Evolutionary conservation across 2,888 invertebrate species (phyloP), one percentile per base, ranked within the genome.

Genomic region (Drosophila incognita): DNA sequence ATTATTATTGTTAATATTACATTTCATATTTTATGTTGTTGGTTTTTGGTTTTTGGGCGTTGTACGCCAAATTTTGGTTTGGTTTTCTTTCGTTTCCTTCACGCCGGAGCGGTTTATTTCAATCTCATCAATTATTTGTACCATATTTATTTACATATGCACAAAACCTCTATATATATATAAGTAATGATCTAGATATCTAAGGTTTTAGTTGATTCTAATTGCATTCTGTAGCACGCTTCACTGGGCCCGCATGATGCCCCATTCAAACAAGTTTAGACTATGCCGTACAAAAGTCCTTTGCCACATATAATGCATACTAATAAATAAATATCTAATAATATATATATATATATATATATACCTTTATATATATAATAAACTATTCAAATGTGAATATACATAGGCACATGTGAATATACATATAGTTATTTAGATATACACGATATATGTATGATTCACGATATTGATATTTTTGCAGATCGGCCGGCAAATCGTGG

Each of bases 401-500:
- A 15, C 8, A 51, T 31, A 48, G 10, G 8, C 18, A 31, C 27
- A 8, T 59, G 7, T 13, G 31, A 40, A 29, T 53, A 8, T 38
- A 24, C 15, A 10, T 53, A 53, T 35, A 46, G 21, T 15, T 46
- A 40, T 36, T 33, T 40, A 24, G 13, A n/a, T 27, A 21, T 57
- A 38, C 13, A 7, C 6, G 21, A 46, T 31, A n/a, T 36, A 15
- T 21, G 2, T 15, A 15, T 31, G 31, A 29, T 21, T 18, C 27
- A 51, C 18, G 33, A 49, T 29, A 8, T 65, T 8, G 15, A 33
- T 35, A 31, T 48, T 36, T 29, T 74, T 79, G 54, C 69, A 93
- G 93, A 93, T 91, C 93, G 93, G 40, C 91, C 92, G 54, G 91
- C 92, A 73, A 93, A 93, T 83, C 92, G 93, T 36, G 93, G 93